Percentiles rank a stretch among this genome's conserved stretches.
Evolutionary conservation across 2,113 vertebrate genomes (phyloP).

Genomic region (Ahaetulla prasina): DNA sequence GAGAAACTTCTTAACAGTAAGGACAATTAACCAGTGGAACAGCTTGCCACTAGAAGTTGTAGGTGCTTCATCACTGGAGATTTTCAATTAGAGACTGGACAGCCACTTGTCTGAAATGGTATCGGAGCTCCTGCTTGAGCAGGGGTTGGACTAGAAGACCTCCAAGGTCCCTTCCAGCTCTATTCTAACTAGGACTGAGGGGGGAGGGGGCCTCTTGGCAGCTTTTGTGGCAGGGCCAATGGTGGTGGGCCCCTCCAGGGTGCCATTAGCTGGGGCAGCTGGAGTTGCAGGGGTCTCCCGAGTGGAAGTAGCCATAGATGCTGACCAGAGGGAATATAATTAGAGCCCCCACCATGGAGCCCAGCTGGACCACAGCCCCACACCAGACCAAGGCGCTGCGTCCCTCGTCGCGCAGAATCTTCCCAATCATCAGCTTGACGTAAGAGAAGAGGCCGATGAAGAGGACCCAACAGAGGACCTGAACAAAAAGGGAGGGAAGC

Average conservation of each 20-base stretch:
- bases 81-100: neutral
- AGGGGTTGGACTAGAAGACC: neutral
- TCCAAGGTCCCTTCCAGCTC: neutral
- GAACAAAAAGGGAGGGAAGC: neutral
- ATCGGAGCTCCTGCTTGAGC: too few relatives aligned
- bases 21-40: neutral
- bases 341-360: conserved; percentile 78
- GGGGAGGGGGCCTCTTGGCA: neutral
- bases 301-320: conserved; percentile 66
- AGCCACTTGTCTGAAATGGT: neutral
- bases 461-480: conserved; percentile 75
- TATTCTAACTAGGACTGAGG: neutral
- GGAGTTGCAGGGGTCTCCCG: conserved; percentile 74
- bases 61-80: neutral
- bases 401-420: conserved; percentile 77
- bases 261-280: conserved; percentile 42
- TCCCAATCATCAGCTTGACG: conserved; percentile 78
- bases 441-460: conserved; percentile 75
- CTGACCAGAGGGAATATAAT: conserved; percentile 78
- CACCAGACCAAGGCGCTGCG: conserved; percentile 81
- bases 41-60: neutral
- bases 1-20: neutral
- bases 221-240: neutral
- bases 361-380: conserved; percentile 78
- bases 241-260: neutral